These are phyloP conservation scores for Panzeria rudis DNA, from an alignment of 2,888 invertebrate species.

Conservation along the genomic window DNA sequence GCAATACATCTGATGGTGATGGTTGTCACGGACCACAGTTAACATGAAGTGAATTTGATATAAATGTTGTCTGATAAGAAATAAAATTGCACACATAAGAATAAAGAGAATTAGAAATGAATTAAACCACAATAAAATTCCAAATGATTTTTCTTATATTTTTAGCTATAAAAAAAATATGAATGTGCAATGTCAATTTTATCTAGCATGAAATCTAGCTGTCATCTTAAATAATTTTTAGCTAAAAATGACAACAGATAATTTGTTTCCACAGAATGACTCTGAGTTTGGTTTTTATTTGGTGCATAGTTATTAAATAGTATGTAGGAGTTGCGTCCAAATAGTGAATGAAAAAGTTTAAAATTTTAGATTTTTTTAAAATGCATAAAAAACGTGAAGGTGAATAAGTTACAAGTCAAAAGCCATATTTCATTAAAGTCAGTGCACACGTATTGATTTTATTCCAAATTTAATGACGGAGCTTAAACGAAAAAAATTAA, in stretches of 20 bases:
- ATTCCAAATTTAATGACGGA: too few species aligned
- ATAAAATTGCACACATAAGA: background rate
- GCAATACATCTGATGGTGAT: background rate
- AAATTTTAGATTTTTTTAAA: too few species aligned
- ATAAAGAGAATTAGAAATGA: slow-evolving; percentile 23
- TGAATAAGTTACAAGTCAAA: too few species aligned
- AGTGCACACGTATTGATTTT: too few species aligned
- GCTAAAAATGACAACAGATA: too few species aligned
- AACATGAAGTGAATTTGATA: slow-evolving; percentile 12
- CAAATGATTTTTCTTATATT: background rate
- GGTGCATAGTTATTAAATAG: too few species aligned
- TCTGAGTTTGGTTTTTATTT: background rate
- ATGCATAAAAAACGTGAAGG: too few species aligned
- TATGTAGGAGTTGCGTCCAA: too few species aligned
- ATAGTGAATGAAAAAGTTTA: too few species aligned
- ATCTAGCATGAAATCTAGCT: slow-evolving; percentile 4
- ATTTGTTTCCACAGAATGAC: background rate
- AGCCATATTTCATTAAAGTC: too few species aligned
- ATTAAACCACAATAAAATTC: slow-evolving; percentile 40
- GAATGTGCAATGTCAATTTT: background rate
- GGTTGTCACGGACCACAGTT: background rate
- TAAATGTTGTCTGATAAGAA: slow-evolving; percentile 25
- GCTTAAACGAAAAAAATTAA: too few species aligned
- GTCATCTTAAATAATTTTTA: background rate
- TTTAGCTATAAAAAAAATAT: background rate